Conservation (phyloP, 2,888 invertebrate species). For the Diplazon laetatorius region DNA sequence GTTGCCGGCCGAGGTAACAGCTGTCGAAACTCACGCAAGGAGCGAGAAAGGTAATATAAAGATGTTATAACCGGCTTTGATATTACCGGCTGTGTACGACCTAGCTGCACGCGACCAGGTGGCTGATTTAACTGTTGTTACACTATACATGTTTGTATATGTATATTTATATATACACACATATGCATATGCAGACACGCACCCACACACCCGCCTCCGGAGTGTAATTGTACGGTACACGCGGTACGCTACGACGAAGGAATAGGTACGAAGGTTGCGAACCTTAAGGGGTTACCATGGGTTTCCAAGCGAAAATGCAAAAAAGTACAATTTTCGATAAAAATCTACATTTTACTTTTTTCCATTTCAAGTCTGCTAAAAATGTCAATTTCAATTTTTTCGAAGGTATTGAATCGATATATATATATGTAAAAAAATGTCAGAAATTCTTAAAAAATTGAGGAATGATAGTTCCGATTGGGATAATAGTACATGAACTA, state of each 20-base stretch:
- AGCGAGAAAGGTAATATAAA: slow-evolving; percentile 58
- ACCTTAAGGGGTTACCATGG: slow-evolving; percentile 21
- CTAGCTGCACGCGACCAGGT: slow-evolving; percentile 55
- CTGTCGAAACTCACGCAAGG: slow-evolving; percentile 62
- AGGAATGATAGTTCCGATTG: too few species aligned
- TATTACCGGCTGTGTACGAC: neutral
- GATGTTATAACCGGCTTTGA: slow-evolving; percentile 15
- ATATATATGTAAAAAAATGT: too few species aligned
- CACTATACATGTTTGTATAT: slow-evolving; percentile 8
- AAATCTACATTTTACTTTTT: too few species aligned
- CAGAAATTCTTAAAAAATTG: too few species aligned
- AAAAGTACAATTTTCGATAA: too few species aligned
- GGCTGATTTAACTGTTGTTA: slow-evolving; percentile 51
- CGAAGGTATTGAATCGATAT: too few species aligned
- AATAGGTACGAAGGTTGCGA: slow-evolving; percentile 39
- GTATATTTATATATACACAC: too few species aligned
- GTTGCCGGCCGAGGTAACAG: slow-evolving; percentile 52
- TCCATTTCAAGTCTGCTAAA: too few species aligned
- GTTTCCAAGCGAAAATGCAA: too few species aligned
- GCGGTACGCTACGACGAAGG: neutral
- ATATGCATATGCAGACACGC: too few species aligned
- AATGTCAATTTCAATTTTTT: too few species aligned
- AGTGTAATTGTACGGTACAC: neutral
- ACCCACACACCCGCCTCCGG: neutral
- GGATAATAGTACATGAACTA: too few species aligned